A percentile compares a stretch with the other conserved stretches of the same genome.
These are phyloP conservation scores for Copsychus sechellarum DNA, from an alignment of 2,113 vertebrate species.

Conservation along the genomic window DNA sequence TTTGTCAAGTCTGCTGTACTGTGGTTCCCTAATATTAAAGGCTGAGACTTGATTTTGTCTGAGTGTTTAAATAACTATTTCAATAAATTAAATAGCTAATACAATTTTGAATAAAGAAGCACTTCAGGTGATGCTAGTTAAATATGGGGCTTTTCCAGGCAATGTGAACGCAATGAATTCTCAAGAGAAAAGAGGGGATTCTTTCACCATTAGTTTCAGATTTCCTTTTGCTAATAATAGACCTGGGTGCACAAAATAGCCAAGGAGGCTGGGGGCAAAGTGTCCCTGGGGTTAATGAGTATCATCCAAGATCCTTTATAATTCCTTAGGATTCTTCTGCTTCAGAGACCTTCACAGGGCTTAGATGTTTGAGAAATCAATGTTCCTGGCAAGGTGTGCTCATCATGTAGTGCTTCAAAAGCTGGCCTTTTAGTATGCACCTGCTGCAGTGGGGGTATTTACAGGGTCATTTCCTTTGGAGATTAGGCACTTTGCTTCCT, in stretches of 20 bases:
- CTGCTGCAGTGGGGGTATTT: background rate
- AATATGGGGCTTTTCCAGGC: background rate
- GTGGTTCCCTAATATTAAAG: background rate
- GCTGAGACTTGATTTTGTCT: background rate
- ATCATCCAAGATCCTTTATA: background rate
- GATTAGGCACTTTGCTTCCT: background rate
- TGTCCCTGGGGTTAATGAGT: background rate
- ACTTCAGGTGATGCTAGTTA: background rate
- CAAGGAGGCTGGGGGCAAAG: background rate
- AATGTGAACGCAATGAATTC: background rate
- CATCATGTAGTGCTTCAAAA: background rate
- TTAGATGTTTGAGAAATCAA: background rate
- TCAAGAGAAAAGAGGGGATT: background rate
- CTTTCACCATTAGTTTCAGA: background rate
- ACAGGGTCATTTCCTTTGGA: background rate
- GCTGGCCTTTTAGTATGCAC: background rate
- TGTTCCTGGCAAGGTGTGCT: background rate
- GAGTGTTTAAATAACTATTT: background rate
- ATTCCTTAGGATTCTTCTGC: background rate
- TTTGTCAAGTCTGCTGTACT: background rate
- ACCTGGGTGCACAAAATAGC: background rate
- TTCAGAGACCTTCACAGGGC: background rate
- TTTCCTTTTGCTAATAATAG: background rate
- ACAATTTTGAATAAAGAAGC: background rate
- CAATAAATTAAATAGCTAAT: background rate